phyloP scores from a whole-genome alignment of 2,888 invertebrate genomes.

The Penaeus monodon region DNA sequence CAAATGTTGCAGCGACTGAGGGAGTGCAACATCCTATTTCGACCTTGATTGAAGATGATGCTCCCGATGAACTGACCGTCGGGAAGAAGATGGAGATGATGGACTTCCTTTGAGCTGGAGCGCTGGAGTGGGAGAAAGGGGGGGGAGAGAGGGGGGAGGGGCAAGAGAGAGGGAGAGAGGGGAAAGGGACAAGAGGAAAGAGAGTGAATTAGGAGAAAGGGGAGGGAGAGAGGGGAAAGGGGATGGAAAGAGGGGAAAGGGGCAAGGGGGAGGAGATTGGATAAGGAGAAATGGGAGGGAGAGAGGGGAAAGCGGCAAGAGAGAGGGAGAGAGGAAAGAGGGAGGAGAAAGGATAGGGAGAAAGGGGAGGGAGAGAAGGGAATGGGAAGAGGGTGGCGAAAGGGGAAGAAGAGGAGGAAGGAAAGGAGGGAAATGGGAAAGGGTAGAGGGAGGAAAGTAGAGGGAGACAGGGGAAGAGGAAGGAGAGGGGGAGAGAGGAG shows the following conservation, averaged over 20 bases:
- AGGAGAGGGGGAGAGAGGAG: not conserved
- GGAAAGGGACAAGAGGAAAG: not conserved
- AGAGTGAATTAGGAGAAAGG: not conserved
- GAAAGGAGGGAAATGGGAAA: not conserved
- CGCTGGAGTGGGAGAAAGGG: not conserved
- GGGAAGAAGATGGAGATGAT: not conserved
- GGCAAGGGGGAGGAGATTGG: rapidly evolving
- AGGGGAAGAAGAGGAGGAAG: not conserved
- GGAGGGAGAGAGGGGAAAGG: not conserved
- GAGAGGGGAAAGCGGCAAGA: too few relatives aligned
- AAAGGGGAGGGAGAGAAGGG: not conserved
- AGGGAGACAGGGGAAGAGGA: not conserved
- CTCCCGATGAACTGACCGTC: too few relatives aligned
- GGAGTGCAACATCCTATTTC: conserved; percentile 4
- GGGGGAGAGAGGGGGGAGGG: not conserved
- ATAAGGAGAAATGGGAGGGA: too few relatives aligned
- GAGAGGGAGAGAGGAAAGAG: too few relatives aligned
- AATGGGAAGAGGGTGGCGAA: not conserved
- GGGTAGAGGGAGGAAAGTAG: too few relatives aligned
- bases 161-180: not conserved
- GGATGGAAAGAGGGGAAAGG: too few relatives aligned
- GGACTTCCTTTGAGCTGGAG: not conserved
- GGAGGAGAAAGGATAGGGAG: too few relatives aligned
- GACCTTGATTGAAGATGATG: not conserved
- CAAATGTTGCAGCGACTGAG: conserved; percentile 2